Evolutionary conservation across 2,797 vertebrate species (phyloP), one percentile per base, ranked within the genome.

Genomic region (Merluccius polli): DNA sequence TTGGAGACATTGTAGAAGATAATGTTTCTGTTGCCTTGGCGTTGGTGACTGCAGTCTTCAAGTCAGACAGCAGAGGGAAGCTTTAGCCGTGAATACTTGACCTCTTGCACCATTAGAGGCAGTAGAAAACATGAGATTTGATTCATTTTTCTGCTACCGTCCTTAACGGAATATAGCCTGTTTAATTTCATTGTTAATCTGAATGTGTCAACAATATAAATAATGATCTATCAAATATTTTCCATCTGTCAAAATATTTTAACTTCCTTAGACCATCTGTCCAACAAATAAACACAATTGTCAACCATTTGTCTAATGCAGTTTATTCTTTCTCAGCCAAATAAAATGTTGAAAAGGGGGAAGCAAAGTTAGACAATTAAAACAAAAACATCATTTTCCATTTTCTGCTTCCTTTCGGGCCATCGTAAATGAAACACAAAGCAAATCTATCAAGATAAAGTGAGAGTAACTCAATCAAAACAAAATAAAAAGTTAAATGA

Each of bases 301-400:
- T 81, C 73, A 70, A 77, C 73, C 80, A 73, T 91, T 89, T 88
- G 75, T 93, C 92, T 93, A 93, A 92, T 93, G 90, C 91, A 92
- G 91, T 94, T 95, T 94, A 94, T 94, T 95, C 84, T 91, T 90
- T 90, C 88, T 93, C 85, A 89, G 77, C 89, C 89, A 93, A 92
- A 90, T 81, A 90, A 91, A 89, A 86, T 5, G 52, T n/a, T 59
- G 79, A 79, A 84, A 83, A 83, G 29, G 86, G 72, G 73, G 77
- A 88, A 88, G 83, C 80, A 86, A 87, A 76, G 41, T 82, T 83
- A 91, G 89, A 82, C 80, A 89, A 89, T 82, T 81, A 87, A 93
- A 79, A 82, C 84, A 31, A 84, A 78, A 84, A 88, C 84, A 84
- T 78, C 86, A 86, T 87, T 84, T 86, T 91, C 83, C 87, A 90